A percentile compares a stretch with the other conserved stretches of the same genome.
Conservation (phyloP, 2,888 invertebrate genomes). For the Nudaria mundana region DNA sequence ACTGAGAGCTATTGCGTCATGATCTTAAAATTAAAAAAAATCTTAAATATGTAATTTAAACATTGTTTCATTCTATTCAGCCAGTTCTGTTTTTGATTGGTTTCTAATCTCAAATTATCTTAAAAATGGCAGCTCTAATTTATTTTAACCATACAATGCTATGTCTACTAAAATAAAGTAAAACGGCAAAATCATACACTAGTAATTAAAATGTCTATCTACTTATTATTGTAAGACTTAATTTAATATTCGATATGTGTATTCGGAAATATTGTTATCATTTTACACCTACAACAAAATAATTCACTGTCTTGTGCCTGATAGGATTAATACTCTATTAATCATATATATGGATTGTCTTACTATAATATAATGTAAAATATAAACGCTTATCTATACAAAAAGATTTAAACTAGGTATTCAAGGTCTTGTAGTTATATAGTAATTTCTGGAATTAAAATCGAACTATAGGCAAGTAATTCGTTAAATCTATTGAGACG, state of each 20-base stretch:
- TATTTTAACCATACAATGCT: slow-evolving; percentile 12
- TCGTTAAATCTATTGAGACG: slow-evolving; percentile 6
- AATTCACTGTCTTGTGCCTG: slow-evolving; percentile 23
- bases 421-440: slow-evolving; percentile 25
- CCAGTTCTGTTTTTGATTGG: not conserved
- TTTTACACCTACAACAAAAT: slow-evolving; percentile 16
- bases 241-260: slow-evolving; percentile 31
- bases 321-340: slow-evolving; percentile 8
- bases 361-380: slow-evolving; percentile 12
- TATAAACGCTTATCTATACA: slow-evolving; percentile 19
- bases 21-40: not conserved
- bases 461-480: slow-evolving; percentile 18
- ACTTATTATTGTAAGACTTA: slow-evolving; percentile 27
- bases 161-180: slow-evolving; percentile 16
- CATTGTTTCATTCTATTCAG: not conserved
- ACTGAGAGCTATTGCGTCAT: not conserved
- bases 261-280: slow-evolving; percentile 27
- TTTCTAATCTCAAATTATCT: slow-evolving; percentile 12
- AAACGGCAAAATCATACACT: slow-evolving; percentile 20
- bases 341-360: slow-evolving; percentile 8
- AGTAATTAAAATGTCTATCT: slow-evolving; percentile 24
- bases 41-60: too few relatives aligned
- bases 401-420: slow-evolving; percentile 12
- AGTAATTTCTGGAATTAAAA: slow-evolving; percentile 17
- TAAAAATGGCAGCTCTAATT: slow-evolving; percentile 16